Evolutionary conservation across 2,797 vertebrate species (phyloP).

Genomic region (Galaxias olidus): DNA sequence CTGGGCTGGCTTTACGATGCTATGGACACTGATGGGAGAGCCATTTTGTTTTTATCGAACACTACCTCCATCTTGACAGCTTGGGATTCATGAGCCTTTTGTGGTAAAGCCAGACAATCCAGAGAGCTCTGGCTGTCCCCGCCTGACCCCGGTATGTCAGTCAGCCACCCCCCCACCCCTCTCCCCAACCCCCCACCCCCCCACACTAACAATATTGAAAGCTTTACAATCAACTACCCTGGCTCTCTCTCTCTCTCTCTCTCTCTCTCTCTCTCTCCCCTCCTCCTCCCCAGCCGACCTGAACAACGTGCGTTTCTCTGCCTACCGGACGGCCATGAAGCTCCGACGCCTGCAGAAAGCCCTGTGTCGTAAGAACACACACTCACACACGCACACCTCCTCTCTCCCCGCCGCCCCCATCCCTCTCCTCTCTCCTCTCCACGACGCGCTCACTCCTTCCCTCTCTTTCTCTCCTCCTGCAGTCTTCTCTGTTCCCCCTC

Average conservation of each 20-base stretch:
- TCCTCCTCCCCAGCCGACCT: constrained; percentile 85
- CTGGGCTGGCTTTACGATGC: too few relatives aligned
- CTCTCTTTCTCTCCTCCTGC: not conserved
- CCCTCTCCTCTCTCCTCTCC: constrained; percentile 23
- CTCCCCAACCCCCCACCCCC: not conserved
- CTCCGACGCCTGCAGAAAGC: constrained; percentile 97
- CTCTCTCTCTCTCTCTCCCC: not conserved
- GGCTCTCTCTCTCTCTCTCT: not conserved
- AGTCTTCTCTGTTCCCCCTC: constrained; percentile 9
- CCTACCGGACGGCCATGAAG: constrained; percentile 98
- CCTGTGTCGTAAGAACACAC: constrained; percentile 88
- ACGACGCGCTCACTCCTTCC: not conserved
- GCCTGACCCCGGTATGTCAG: not conserved
- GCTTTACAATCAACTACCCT: not conserved
- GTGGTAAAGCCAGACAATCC: too few relatives aligned
- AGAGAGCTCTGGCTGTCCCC: too few relatives aligned
- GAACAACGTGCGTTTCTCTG: constrained; percentile 98
- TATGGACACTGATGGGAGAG: too few relatives aligned
- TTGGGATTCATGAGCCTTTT: too few relatives aligned
- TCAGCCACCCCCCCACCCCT: not conserved
- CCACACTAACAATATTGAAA: not conserved
- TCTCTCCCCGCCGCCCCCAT: not conserved
- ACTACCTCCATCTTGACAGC: too few relatives aligned
- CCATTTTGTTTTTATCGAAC: too few relatives aligned
- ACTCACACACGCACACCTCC: not conserved